phyloP scores from a whole-genome alignment of 1,140 invertebrate species.

The Neotoxoptera formosana region DNA sequence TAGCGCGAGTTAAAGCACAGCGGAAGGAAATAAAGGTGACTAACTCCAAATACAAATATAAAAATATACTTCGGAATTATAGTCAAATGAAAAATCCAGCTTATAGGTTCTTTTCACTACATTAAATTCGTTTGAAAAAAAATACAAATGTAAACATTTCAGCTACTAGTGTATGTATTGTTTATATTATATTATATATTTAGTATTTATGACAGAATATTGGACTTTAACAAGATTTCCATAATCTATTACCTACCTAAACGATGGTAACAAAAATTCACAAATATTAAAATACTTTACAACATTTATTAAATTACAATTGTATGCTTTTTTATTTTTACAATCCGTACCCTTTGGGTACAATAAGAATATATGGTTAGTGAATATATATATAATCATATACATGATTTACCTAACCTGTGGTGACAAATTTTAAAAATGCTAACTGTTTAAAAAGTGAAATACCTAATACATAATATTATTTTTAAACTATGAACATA shows the following conservation, averaged over 20 bases:
- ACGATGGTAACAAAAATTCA: background rate
- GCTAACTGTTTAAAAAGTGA: background rate
- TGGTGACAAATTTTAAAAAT: background rate
- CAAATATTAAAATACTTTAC: background rate
- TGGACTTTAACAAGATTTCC: background rate
- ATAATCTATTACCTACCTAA: background rate
- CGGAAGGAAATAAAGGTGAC: background rate
- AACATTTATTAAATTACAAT: no score
- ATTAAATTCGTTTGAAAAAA: background rate
- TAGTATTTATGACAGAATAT: background rate
- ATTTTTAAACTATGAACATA: background rate
- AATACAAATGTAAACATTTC: background rate
- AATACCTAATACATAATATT: background rate
- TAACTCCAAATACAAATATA: background rate
- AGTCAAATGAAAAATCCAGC: background rate
- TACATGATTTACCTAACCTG: background rate
- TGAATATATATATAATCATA: no score
- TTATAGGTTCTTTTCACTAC: background rate
- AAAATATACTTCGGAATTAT: background rate
- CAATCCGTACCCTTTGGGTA: no score
- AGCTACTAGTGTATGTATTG: background rate
- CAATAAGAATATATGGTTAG: no score
- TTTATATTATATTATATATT: no score
- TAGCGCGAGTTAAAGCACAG: background rate
- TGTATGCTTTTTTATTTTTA: no score